Evolutionary conservation across 2,113 vertebrate species (phyloP).

Genomic region (Oenanthe oenanthe): DNA sequence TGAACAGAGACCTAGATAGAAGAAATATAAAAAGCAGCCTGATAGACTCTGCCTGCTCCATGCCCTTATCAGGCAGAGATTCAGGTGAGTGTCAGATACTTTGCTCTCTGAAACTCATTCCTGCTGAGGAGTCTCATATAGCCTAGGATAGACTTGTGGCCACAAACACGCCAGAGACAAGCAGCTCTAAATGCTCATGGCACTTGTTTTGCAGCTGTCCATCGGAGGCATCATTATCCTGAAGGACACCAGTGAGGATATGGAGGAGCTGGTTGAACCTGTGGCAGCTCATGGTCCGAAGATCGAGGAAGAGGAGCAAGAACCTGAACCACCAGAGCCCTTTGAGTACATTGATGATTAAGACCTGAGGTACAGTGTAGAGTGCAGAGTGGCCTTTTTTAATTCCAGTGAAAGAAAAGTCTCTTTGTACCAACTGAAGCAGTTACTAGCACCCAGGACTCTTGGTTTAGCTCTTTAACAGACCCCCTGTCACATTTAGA

Average conservation of each 20-base stretch:
- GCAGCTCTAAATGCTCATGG: neutral
- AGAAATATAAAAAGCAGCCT: neutral
- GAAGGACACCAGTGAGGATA: slow-evolving; percentile 94
- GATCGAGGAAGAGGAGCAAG: slow-evolving; percentile 97
- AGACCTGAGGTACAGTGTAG: slow-evolving; percentile 41
- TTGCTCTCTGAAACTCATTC: neutral
- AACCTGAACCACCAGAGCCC: slow-evolving; percentile 95
- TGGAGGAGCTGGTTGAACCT: slow-evolving; percentile 95
- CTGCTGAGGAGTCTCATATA: neutral
- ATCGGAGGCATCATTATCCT: slow-evolving; percentile 98
- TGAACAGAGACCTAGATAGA: neutral
- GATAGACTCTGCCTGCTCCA: neutral
- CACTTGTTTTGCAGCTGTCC: slow-evolving; percentile 80
- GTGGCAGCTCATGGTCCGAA: slow-evolving; percentile 97
- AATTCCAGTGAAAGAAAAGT: neutral
- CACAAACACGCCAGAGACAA: neutral
- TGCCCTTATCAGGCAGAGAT: neutral
- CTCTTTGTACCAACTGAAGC: neutral
- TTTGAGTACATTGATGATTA: slow-evolving; percentile 98
- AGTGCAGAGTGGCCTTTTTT: neutral
- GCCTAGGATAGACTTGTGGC: neutral
- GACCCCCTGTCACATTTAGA: neutral
- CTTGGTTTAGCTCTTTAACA: neutral
- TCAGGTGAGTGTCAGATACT: neutral
- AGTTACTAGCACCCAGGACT: neutral